Evolutionary conservation across 2,797 vertebrate species (phyloP).

Genomic region (Luscinia megarhynchos): DNA sequence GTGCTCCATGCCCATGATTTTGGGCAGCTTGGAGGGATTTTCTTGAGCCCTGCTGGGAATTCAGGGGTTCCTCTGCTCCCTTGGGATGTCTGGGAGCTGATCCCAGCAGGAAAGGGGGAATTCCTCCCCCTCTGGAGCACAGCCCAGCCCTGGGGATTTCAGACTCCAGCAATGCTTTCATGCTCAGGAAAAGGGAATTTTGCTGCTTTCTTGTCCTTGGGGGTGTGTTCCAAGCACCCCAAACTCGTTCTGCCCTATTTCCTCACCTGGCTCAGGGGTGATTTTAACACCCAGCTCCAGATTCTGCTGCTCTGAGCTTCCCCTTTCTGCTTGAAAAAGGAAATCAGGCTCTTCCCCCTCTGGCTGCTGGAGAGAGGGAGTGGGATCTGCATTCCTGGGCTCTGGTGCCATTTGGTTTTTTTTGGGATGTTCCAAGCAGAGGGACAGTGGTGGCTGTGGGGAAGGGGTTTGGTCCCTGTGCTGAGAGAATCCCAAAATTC

Average conservation of each 20-base stretch:
- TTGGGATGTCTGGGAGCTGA: background rate
- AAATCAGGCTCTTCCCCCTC: background rate
- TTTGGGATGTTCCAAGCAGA: background rate
- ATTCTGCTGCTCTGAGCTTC: background rate
- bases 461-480: background rate
- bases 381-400: background rate
- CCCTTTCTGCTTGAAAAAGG: background rate
- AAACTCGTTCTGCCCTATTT: background rate
- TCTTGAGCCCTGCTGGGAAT: accelerated
- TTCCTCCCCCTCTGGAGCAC: background rate
- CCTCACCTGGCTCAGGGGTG: accelerated
- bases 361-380: no score
- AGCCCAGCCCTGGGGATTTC: background rate
- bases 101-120: background rate
- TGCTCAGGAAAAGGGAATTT: background rate
- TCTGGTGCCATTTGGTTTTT: no score
- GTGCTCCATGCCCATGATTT: accelerated
- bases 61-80: background rate
- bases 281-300: background rate
- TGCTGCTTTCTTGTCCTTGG: background rate
- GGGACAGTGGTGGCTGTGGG: background rate
- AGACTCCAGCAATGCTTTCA: accelerated
- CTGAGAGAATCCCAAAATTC: background rate
- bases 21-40: accelerated
- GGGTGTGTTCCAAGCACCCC: accelerated